Base-by-base conservation (phyloP, 2,888 invertebrate species). In the Idaea aversata region DNA sequence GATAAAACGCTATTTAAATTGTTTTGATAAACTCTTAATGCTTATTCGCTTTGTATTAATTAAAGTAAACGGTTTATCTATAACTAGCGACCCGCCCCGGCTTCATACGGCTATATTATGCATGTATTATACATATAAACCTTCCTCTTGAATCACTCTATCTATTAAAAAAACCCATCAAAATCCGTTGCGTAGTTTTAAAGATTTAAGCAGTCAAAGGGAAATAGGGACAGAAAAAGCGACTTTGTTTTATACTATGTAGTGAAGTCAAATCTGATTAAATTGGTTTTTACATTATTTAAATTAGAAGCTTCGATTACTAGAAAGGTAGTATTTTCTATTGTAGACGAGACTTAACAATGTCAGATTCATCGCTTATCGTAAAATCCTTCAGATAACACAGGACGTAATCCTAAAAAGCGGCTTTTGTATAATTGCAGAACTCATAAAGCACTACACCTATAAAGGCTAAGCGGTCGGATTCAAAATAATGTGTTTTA, bases 401-500 rank as follows among this genome's bases (percentile, higher is more conserved):
- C 77, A 73, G 34, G 73, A 72, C 78, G 78, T 91, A 90, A 89
- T 89, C 90, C 88, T 85, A 87, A 89, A 90, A 89, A 90, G 88
- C 85, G 81, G 84, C 86, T 85, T 79, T 85, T 82, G 83, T 88
- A 88, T 90, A 91, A 92, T 92, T 91, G 91, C 88, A 89, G 83
- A 82, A 85, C 88, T 86, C 87, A 87, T 87, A 87, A 88, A 88
- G 85, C 87, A 90, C 88, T 88, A 90, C 87, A 87, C 88, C 89
- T 90, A 90, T 92, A 92, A 91, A 91, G 84, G 85, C 87, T 91
- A 91, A 91, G 91, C 90, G 90, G 89, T 89, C 80, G 91, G 92
- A 92, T 92, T 91, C 87, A 88, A 88, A 92, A 91, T 93, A 93
- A 92, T 90, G 91, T 88, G 89, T 88, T 91, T 91, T 86, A 91